Evolutionary conservation across 2,113 vertebrate genomes (phyloP).

Genomic region (Phycodurus eques): DNA sequence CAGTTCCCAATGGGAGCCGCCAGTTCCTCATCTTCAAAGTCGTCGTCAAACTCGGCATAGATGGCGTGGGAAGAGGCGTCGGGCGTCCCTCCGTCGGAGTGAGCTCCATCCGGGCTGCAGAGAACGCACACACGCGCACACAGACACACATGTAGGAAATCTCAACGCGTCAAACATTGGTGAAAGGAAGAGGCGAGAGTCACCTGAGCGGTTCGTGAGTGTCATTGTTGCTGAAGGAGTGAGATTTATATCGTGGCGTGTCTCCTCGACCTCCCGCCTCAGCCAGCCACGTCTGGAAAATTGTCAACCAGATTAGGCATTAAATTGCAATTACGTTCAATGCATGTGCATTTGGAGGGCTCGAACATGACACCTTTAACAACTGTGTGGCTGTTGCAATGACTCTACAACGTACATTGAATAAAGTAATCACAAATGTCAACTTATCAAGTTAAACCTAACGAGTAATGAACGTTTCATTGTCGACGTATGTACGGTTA

Average conservation of each 20-base stretch:
- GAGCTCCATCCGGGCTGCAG: constrained; percentile 76
- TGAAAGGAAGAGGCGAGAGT: neutral
- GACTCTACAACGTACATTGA: too few relatives aligned
- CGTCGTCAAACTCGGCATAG: constrained; percentile 86
- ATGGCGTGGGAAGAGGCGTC: constrained; percentile 79
- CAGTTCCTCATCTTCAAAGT: constrained; percentile 83
- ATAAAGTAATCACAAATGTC: too few relatives aligned
- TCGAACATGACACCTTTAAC: too few relatives aligned
- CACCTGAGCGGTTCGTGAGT: constrained; percentile 79
- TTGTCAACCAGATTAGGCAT: neutral
- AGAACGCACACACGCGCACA: neutral
- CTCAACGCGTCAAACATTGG: neutral
- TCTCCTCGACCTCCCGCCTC: constrained; percentile 82
- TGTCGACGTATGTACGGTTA: too few relatives aligned
- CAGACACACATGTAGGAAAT: neutral
- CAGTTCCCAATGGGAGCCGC: constrained; percentile 80
- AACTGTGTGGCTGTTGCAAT: too few relatives aligned
- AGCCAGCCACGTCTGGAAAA: constrained; percentile 76
- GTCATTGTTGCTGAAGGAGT: constrained; percentile 76
- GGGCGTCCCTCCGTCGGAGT: constrained; percentile 75
- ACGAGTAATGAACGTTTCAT: too few relatives aligned
- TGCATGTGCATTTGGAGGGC: too few relatives aligned
- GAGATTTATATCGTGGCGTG: constrained; percentile 65
- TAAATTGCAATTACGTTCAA: too few relatives aligned
- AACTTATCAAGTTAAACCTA: too few relatives aligned